Base-by-base conservation (phyloP, 2,797 vertebrate genomes). In the Bovichtus diacanthus region DNA sequence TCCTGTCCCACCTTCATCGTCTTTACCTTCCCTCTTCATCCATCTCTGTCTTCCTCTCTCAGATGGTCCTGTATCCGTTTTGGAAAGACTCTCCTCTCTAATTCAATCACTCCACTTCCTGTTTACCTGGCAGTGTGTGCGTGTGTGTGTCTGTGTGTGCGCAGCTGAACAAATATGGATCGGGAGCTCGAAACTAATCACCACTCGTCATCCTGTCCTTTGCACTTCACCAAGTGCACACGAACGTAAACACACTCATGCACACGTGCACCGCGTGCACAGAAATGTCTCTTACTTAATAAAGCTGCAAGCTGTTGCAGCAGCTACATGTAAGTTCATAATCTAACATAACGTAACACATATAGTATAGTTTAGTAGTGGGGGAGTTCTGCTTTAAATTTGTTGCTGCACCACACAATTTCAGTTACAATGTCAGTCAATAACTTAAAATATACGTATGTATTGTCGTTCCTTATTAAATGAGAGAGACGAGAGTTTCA, bases 81-180 rank as follows among this genome's bases (percentile, higher is more conserved):
- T 51, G 47, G 71, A 83, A 67, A 84, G 65, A 67, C 81, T 81
- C 79, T 68, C 50, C 58, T 54, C 53, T 55, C 65, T 84, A 88
- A 88, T 90, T 88, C 67, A 83, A 90, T 93, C 80, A 81, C 15
- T 1, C 23, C 15, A 62, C 85, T 89, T 90, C 90, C 90, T 94
- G 88, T 92, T 90, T 88, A 90, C 87, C 87, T 87, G 78, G 21
- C 60, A 62, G 58, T 29, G 63, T 49, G 56, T 51, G 41, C 54
- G 62, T 47, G 68, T 56, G 66, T 58, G 74, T 68, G 56, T 58
- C 66, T 71, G 70, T 70, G 67, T 54, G 66, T 43, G 59, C 46
- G 71, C 82, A 82, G 86, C 85, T 88, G 85, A 85, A 76, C 83
- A 89, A 87, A 89, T 88, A 87, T 81, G 67, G 87, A 87, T 90